Percentiles rank a stretch among this genome's conserved stretches.
These are phyloP conservation scores for Platygyra sinensis DNA, from an alignment of 64 coral and sea anemone genomes.

Conservation along the genomic window DNA sequence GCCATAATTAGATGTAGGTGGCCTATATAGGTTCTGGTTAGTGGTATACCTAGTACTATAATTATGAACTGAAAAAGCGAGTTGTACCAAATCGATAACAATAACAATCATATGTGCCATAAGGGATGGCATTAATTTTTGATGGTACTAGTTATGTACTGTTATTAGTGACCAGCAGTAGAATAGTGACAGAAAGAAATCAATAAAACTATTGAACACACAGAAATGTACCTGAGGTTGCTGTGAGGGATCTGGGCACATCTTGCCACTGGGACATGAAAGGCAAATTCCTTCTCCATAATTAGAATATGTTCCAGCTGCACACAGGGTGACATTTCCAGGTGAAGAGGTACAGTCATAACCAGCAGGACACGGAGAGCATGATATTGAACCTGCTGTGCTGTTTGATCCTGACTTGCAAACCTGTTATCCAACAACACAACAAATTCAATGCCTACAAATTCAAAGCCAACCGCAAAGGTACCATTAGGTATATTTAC, in stretches of 20 bases:
- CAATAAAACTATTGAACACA: neutral
- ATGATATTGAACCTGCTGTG: slow-evolving; percentile 72
- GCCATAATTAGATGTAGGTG: no score
- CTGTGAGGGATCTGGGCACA: slow-evolving; percentile 64
- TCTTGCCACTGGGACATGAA: slow-evolving; percentile 57
- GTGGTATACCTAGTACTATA: no score
- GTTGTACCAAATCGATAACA: no score
- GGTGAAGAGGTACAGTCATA: slow-evolving; percentile 62
- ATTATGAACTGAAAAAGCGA: no score
- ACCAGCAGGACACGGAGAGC: slow-evolving; percentile 83
- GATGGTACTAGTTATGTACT: no score
- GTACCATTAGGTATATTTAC: no score
- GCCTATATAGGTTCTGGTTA: no score
- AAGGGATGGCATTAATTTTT: no score
- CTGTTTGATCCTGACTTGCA: slow-evolving; percentile 55
- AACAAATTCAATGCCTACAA: neutral
- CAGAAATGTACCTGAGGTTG: slow-evolving; percentile 64
- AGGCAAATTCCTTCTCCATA: slow-evolving; percentile 79
- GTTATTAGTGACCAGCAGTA: no score
- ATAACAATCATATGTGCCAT: no score
- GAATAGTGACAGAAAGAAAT: no score
- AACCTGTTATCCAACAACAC: slow-evolving; percentile 33
- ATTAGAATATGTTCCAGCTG: slow-evolving; percentile 73
- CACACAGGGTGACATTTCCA: slow-evolving; percentile 58
- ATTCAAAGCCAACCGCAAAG: no score